Evolutionary conservation across 2,888 invertebrate species (phyloP).

Genomic region (Ophion costatus): DNA sequence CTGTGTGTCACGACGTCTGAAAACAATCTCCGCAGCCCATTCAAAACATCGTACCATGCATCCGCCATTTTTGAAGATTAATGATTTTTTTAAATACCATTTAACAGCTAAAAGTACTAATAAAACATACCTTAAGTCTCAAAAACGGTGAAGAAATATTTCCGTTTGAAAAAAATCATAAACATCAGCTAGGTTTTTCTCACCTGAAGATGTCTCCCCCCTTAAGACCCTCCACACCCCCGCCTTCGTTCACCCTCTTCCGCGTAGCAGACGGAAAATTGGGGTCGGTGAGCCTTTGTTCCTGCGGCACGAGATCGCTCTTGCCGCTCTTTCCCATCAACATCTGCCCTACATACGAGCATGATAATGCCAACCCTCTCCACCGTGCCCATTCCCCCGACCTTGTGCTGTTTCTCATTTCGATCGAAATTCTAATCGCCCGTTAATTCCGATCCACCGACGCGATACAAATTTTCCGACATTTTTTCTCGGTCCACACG

Average conservation of each 20-base stretch:
- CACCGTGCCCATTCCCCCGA: background rate
- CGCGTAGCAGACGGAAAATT: slow-evolving; percentile 58
- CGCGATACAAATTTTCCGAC: background rate
- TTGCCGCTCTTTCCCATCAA: slow-evolving; percentile 12
- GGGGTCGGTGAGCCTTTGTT: slow-evolving; percentile 58
- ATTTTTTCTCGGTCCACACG: no score
- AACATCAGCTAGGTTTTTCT: no score
- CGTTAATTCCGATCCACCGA: background rate
- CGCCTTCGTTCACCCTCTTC: background rate
- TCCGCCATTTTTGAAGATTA: no score
- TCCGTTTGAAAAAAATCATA: no score
- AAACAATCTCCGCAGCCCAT: no score
- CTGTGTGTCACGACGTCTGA: no score
- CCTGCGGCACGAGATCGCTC: slow-evolving; percentile 46
- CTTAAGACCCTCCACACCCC: slow-evolving; percentile 16
- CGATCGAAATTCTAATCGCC: background rate
- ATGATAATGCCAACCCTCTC: background rate
- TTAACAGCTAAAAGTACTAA: no score
- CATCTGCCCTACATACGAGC: background rate
- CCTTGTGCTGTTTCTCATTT: background rate
- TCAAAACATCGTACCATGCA: no score
- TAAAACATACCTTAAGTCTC: no score
- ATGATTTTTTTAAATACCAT: no score
- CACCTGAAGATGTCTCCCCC: background rate
- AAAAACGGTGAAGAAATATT: no score